A percentile compares a stretch with the other conserved stretches of the same genome.
Conservation (phyloP, 64 coral and sea anemone genomes). For the Anthopleura sola region DNA sequence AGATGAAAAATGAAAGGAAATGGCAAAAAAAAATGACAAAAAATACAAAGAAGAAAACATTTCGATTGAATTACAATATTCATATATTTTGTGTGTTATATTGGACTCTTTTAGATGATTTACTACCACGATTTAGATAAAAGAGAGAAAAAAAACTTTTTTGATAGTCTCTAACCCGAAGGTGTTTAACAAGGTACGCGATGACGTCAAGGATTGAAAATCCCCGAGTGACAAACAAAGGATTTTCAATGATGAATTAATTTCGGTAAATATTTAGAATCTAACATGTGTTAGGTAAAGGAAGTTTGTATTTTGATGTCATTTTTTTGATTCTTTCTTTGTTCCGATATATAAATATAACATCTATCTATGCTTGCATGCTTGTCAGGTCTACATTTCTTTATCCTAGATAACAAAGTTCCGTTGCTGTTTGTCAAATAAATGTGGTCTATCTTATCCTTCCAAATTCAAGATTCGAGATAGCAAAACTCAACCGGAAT, state of each 20-base stretch:
- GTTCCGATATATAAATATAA: conserved; percentile 6
- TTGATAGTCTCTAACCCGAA: background rate
- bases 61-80: background rate
- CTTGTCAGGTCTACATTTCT: background rate
- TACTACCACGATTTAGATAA: background rate
- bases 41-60: background rate
- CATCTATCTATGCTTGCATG: background rate
- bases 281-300: background rate
- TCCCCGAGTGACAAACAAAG: background rate
- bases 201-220: background rate
- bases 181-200: background rate
- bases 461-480: background rate
- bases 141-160: background rate
- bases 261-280: conserved; percentile 1
- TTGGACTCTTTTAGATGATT: background rate
- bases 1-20: background rate
- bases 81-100: background rate
- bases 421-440: background rate
- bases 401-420: background rate
- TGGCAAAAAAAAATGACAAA: background rate
- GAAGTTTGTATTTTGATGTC: background rate
- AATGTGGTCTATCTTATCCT: background rate
- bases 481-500: background rate
- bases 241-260: background rate
- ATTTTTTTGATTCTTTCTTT: background rate